Conservation (phyloP, 2,797 vertebrate species). For the Poeciliopsis paucimaculata region DNA sequence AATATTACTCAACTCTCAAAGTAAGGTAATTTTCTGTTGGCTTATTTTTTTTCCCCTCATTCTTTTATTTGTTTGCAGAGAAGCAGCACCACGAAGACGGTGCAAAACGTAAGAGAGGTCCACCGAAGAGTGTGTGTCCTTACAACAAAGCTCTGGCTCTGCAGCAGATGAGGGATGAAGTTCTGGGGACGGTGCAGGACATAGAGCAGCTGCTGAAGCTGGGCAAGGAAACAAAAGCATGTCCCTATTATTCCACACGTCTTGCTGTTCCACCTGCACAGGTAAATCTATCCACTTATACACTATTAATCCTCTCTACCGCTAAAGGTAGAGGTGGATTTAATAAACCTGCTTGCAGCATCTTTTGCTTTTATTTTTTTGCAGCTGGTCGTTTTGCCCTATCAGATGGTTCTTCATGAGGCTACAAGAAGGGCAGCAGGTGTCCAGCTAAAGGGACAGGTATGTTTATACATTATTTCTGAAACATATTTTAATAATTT, state of each 20-base stretch:
- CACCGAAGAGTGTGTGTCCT: slow-evolving; percentile 78
- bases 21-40: not conserved
- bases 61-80: slow-evolving; percentile 52
- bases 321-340: not conserved
- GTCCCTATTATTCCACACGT: slow-evolving; percentile 92
- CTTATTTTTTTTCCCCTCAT: not conserved
- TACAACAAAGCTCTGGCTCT: slow-evolving; percentile 84
- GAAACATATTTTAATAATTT: not conserved
- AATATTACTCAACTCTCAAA: not conserved
- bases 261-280: slow-evolving; percentile 90
- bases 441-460: slow-evolving; percentile 91
- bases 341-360: not conserved
- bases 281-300: slow-evolving; percentile 68
- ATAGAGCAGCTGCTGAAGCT: slow-evolving; percentile 91
- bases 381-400: slow-evolving; percentile 96
- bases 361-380: not conserved
- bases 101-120: slow-evolving; percentile 79
- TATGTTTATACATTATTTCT: slow-evolving; percentile 45
- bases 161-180: slow-evolving; percentile 88
- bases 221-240: slow-evolving; percentile 85
- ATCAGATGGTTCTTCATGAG: slow-evolving; percentile 93
- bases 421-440: slow-evolving; percentile 90
- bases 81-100: slow-evolving; percentile 62
- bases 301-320: not conserved
- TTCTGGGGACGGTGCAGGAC: slow-evolving; percentile 88